These are phyloP conservation scores for Torymus aiolomorphi DNA, from an alignment of 2,888 invertebrate species.

Conservation along the genomic window DNA sequence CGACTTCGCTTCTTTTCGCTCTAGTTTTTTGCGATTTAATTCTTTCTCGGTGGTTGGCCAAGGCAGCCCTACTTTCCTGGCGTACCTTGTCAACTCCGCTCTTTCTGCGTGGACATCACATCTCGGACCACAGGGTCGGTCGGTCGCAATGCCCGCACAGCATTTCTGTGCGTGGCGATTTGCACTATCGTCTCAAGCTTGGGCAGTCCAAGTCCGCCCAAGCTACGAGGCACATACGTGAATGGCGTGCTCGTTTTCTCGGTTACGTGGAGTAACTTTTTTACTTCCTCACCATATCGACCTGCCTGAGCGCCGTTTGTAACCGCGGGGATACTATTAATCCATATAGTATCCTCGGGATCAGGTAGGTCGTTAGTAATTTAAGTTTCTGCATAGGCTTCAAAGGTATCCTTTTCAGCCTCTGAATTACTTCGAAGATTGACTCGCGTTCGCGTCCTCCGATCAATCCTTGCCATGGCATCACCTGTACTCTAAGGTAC, in stretches of 20 bases:
- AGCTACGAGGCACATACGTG: background rate
- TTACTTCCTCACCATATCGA: conserved; percentile 33
- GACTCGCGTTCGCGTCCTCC: too few species aligned
- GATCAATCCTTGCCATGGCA: too few species aligned
- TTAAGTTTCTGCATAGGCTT: too few species aligned
- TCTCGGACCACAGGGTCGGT: background rate
- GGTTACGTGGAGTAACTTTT: conserved; percentile 32
- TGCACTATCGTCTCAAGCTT: conserved; percentile 36
- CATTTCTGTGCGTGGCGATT: background rate
- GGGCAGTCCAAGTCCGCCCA: conserved; percentile 38
- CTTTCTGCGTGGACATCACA: background rate
- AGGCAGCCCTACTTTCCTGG: background rate
- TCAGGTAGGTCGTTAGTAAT: too few species aligned
- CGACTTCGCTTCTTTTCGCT: background rate
- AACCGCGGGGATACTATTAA: conserved; percentile 23
- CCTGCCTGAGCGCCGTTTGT: background rate
- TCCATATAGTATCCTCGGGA: background rate
- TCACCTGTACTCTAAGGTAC: too few species aligned
- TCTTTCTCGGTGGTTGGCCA: conserved; percentile 2
- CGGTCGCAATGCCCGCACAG: background rate
- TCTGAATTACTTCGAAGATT: too few species aligned
- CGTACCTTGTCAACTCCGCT: background rate
- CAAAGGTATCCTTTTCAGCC: too few species aligned
- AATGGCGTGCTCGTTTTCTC: conserved; percentile 20
- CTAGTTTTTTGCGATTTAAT: background rate